A percentile compares a stretch with the other conserved stretches of the same genome.
Evolutionary conservation across 1,140 invertebrate genomes (phyloP).

Genomic region (Portunus trituberculatus): DNA sequence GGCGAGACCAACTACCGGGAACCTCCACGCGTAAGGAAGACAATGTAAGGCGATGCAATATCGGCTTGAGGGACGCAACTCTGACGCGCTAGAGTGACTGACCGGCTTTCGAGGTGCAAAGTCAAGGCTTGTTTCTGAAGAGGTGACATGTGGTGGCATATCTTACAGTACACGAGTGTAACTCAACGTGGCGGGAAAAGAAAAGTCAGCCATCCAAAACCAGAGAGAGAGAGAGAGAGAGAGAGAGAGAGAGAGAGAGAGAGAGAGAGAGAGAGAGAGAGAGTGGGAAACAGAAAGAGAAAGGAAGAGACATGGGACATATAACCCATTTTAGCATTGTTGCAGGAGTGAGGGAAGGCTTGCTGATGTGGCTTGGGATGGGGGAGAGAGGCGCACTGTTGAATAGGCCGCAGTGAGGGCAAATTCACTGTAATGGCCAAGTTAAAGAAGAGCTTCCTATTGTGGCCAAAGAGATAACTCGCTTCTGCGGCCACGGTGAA

Average conservation of each 20-base stretch:
- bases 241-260: too few species aligned
- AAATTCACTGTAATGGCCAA: slow-evolving; percentile 23
- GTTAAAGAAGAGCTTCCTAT: slow-evolving; percentile 9
- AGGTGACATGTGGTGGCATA: background rate
- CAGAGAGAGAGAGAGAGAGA: background rate
- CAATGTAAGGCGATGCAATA: too few species aligned
- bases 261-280: too few species aligned
- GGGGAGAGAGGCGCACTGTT: background rate
- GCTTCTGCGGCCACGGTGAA: background rate
- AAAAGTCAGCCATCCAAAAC: background rate
- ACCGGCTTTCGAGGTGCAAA: too few species aligned
- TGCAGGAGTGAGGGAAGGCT: background rate
- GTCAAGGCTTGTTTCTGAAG: too few species aligned
- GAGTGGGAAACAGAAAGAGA: too few species aligned
- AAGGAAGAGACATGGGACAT: too few species aligned
- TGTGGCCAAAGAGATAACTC: background rate
- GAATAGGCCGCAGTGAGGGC: background rate
- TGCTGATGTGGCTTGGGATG: background rate
- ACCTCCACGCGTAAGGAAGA: too few species aligned
- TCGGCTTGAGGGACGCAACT: too few species aligned
- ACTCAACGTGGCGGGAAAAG: background rate
- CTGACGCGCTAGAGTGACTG: too few species aligned
- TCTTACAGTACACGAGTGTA: background rate
- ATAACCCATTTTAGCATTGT: background rate
- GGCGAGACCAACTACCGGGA: too few species aligned